Evolutionary conservation across 2,113 vertebrate species (phyloP).

Genomic region (Upupa epops): DNA sequence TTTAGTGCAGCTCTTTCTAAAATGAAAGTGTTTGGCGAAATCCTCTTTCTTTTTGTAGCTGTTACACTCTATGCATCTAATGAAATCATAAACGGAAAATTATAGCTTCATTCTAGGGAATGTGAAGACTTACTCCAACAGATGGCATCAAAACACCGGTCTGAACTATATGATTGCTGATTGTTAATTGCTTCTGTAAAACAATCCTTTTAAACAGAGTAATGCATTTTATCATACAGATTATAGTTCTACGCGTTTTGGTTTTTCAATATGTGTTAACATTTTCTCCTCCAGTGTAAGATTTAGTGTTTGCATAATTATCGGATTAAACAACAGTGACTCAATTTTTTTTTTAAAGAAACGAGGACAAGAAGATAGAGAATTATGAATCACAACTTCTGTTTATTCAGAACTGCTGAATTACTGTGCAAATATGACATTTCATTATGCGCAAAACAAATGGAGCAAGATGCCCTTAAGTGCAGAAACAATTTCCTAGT

Average conservation of each 20-base stretch:
- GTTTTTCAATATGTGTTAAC: slow-evolving; percentile 80
- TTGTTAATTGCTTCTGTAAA: slow-evolving; percentile 85
- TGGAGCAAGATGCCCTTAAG: slow-evolving; percentile 23
- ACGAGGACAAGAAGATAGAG: slow-evolving; percentile 49
- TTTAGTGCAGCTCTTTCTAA: slow-evolving; percentile 49
- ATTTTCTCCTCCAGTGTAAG: slow-evolving; percentile 80
- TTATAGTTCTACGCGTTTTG: slow-evolving; percentile 78
- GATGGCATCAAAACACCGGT: slow-evolving; percentile 98
- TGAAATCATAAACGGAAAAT: slow-evolving; percentile 85
- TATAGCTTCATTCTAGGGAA: slow-evolving; percentile 79
- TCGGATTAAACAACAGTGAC: slow-evolving; percentile 79
- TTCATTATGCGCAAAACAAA: slow-evolving; percentile 55
- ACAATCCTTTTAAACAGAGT: slow-evolving; percentile 84
- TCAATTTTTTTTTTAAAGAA: slow-evolving; percentile 65
- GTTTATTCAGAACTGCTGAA: slow-evolving; percentile 59
- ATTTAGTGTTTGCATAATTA: slow-evolving; percentile 79
- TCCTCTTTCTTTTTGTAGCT: slow-evolving; percentile 70
- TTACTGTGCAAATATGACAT: slow-evolving; percentile 52
- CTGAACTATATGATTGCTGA: slow-evolving; percentile 83
- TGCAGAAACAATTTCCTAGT: slow-evolving; percentile 47
- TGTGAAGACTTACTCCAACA: slow-evolving; percentile 90
- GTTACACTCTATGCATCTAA: slow-evolving; percentile 71
- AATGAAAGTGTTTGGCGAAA: slow-evolving; percentile 60
- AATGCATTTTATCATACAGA: slow-evolving; percentile 83
- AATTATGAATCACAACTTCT: slow-evolving; percentile 66